Evolutionary conservation across 2,113 vertebrate genomes (phyloP), one percentile per base, ranked within the genome.

Genomic region (Corvus hawaiiensis): DNA sequence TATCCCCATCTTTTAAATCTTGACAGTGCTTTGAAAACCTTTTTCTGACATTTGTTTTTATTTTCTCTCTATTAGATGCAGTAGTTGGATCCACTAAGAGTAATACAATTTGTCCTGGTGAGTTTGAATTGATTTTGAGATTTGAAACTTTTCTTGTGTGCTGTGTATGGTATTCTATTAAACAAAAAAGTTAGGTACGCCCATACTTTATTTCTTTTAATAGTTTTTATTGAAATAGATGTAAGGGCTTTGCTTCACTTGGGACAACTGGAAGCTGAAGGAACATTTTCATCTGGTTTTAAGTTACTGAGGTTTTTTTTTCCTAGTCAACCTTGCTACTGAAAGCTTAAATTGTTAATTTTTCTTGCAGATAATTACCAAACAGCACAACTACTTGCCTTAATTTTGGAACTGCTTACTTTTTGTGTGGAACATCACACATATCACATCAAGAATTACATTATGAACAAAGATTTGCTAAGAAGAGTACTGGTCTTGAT

Each of bases 391-490:
- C 98, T 99, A 66, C 98, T 99, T 96, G 99, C 99, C 68, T 98
- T 99, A 97, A 99, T 99, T 96, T 97, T 99, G 98, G 99, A 99
- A 96, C 98, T 99, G 76, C 98, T 99, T 55, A 99, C 99, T 24
- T 99, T 99, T 94, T 99, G 99, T 96, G 99, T 99, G 98, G 99
- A 99, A 92, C 99, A 99, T 92, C 99, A 99, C 93, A 99, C 99
- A 1, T 99, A 99, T 64, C 99, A 99, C 98, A 99, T 99, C 97
- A 99, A 99, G 98, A 99, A 99, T 90, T 99, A 99, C 97, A 99
- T 99, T 90, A 99, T 99, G 99, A 99, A 99, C 97, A 99, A 99
- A 97, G 99, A 99, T 94, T 98, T 99, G 95, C 98, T 99, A 93
- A 98, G 99, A 94, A 98, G 99, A 98, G 99, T 99, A 5, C 97